Percentiles rank a stretch among this genome's conserved stretches.
Conservation (phyloP, 2,113 vertebrate genomes). For the Merops nubicus region DNA sequence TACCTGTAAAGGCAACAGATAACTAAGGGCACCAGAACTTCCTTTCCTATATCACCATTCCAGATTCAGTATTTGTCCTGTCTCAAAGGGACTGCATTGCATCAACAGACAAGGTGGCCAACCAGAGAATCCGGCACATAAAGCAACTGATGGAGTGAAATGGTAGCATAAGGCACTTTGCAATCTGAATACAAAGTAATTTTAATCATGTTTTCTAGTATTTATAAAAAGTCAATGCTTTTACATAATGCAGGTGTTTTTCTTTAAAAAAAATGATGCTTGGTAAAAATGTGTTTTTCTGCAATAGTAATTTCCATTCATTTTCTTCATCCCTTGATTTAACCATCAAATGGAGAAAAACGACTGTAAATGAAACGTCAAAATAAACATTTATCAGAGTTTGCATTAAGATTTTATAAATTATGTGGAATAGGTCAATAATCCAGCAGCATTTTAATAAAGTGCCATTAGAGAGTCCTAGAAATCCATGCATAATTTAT, state of each 20-base stretch:
- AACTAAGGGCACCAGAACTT: neutral
- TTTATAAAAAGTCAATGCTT: neutral
- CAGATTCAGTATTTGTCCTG: neutral
- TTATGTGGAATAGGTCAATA: neutral
- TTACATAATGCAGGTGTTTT: neutral
- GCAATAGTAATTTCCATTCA: neutral
- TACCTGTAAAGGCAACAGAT: neutral
- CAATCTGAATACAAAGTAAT: neutral
- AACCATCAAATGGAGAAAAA: neutral
- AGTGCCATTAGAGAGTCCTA: neutral
- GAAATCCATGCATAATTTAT: neutral
- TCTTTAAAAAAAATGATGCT: neutral
- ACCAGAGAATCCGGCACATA: neutral
- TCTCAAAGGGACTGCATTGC: neutral
- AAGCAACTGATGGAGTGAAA: neutral
- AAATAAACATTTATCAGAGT: neutral
- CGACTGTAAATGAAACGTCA: neutral
- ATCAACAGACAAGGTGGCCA: neutral
- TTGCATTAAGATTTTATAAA: neutral
- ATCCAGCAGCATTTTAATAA: neutral
- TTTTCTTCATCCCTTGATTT: slow-evolving; percentile 8
- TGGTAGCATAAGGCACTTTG: neutral
- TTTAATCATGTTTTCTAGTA: neutral
- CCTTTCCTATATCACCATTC: neutral
- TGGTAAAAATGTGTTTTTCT: neutral